Base-by-base conservation (phyloP, 2,888 invertebrate species). In the Rhagophthalmus giganteus region DNA sequence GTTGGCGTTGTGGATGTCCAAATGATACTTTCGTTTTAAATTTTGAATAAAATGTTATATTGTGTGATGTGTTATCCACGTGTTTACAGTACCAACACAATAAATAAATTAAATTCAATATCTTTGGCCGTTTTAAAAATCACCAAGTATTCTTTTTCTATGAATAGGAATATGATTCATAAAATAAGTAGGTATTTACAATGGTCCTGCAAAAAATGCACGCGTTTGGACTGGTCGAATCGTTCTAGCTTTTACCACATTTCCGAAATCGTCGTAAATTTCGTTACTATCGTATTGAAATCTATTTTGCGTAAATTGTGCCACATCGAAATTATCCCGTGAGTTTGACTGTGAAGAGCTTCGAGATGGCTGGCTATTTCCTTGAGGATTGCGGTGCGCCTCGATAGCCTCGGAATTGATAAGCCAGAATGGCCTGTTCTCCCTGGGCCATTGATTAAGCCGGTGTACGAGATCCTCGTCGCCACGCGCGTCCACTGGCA, bases 351-450 rank as follows among this genome's bases (percentile, higher is more conserved):
- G 20, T 5, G 4, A 5, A 20, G 4, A 3, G 7, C 4, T 7
- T 20, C 7, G 20, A 20, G 20, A 20, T 7, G 20, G 20, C 7
- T 20, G 20, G 3, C 4, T 7, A 20, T 20, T 20, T 20, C 49
- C 55, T 30, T 61, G 68, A 28, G 70, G 61, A 15, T 68, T 71
- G 16, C 82, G 77, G 3, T 82, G 75, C 0, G 76, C 79, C 66
- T 87, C 85, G 6, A 85, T 78, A 0, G 82, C 82, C 60, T 83
- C 78, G 71, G 84, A 83, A 68, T 88, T 88, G 39, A 87, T 67
- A 51, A 81, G 79, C 88, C 88, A 88, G 72, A 86, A 88, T 0
- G 88, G 88, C 55, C 83, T 81, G 31, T 84, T 76, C 55, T 87
- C 86, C 39, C 78, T 68, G 0, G 88, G 87, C 70, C 85, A 78